Evolutionary conservation across 1,140 invertebrate genomes (phyloP).

Genomic region (Cotesia typhae): DNA sequence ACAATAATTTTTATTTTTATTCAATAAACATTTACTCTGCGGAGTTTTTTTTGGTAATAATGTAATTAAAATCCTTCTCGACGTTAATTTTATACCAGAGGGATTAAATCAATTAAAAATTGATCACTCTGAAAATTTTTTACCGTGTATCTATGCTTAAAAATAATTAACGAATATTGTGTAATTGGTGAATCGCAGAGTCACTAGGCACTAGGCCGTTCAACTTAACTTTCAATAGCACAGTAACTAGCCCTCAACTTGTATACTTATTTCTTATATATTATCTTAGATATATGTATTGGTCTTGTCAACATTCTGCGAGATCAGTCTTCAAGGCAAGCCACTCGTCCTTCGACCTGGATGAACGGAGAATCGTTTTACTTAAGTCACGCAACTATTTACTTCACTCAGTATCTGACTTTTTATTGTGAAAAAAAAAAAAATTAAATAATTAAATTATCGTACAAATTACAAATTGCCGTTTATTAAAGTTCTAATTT

Average conservation of each 20-base stretch:
- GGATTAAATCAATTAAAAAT: too few species aligned
- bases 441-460: too few species aligned
- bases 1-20: too few species aligned
- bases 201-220: not conserved
- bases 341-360: conserved; percentile 21
- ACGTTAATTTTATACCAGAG: too few species aligned
- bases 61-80: too few species aligned
- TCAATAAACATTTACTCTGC: too few species aligned
- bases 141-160: too few species aligned
- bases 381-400: conserved; percentile 1
- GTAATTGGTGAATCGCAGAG: not conserved
- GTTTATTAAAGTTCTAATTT: not conserved
- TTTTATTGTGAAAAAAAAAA: too few species aligned
- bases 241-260: not conserved
- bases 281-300: too few species aligned
- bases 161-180: not conserved
- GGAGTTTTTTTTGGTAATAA: too few species aligned
- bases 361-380: conserved; percentile 12
- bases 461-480: not conserved
- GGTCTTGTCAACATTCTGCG: conserved; percentile 14
- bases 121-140: too few species aligned
- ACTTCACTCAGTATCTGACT: not conserved
- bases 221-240: not conserved
- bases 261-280: too few species aligned
- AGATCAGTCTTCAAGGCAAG: conserved; percentile 3